These are phyloP conservation scores for Zapus hudsonius DNA, from an alignment of 2,113 vertebrate species.

Conservation along the genomic window DNA sequence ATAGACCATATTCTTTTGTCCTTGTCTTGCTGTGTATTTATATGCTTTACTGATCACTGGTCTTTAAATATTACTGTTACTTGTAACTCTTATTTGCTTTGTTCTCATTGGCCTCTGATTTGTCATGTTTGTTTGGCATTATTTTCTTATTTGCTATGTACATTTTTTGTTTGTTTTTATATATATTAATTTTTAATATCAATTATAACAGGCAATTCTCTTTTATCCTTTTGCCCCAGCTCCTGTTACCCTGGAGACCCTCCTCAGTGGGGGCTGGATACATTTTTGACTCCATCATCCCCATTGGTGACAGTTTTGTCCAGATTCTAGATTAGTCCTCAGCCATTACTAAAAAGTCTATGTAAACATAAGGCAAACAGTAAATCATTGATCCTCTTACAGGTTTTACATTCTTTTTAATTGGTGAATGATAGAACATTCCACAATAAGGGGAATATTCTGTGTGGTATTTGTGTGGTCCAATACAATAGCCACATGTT, in stretches of 20 bases:
- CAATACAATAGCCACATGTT: not conserved
- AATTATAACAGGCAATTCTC: too few species aligned
- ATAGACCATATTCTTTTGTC: not conserved
- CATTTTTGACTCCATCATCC: not conserved
- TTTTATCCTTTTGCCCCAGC: too few species aligned
- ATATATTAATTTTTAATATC: too few species aligned
- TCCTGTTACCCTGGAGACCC: too few species aligned
- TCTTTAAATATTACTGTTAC: not conserved
- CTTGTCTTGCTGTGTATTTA: not conserved
- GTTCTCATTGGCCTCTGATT: not conserved
- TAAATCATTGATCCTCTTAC: not conserved
- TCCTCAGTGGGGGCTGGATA: too few species aligned
- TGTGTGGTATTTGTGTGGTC: not conserved
- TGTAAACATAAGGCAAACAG: not conserved
- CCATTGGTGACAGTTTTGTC: not conserved
- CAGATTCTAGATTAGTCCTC: not conserved
- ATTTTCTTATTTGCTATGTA: not conserved
- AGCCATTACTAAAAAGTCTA: not conserved
- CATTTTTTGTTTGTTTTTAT: too few species aligned
- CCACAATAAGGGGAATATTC: not conserved
- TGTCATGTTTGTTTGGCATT: not conserved
- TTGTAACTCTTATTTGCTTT: constrained; percentile 10
- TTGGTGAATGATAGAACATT: not conserved
- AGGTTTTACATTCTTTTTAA: not conserved
- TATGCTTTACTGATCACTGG: not conserved